These are phyloP conservation scores for Macaria liturata DNA, from an alignment of 2,888 invertebrate genomes.

Conservation along the genomic window DNA sequence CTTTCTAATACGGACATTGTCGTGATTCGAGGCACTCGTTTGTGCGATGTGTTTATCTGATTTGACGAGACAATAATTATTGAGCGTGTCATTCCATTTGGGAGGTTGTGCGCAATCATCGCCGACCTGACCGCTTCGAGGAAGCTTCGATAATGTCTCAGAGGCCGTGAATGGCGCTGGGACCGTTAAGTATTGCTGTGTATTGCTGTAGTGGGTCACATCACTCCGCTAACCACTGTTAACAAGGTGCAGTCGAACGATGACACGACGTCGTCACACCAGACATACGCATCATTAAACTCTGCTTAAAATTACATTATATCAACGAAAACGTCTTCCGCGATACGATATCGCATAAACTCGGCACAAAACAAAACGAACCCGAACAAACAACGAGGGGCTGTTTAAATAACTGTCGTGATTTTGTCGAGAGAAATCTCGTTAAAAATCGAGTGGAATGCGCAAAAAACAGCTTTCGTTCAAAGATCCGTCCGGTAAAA, in stretches of 20 bases:
- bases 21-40: slow-evolving; percentile 44
- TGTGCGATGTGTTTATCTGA: slow-evolving; percentile 58
- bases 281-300: slow-evolving; percentile 8
- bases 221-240: slow-evolving; percentile 54
- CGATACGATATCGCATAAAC: slow-evolving; percentile 10
- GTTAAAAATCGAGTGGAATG: slow-evolving; percentile 67
- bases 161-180: slow-evolving; percentile 31
- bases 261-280: slow-evolving; percentile 4
- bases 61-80: slow-evolving; percentile 64
- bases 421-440: slow-evolving; percentile 62
- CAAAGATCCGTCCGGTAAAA: slow-evolving; percentile 63
- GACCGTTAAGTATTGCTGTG: slow-evolving; percentile 50
- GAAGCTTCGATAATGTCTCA: slow-evolving; percentile 52
- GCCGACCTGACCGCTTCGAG: slow-evolving; percentile 41
- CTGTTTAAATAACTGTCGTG: slow-evolving; percentile 69
- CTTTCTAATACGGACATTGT: slow-evolving; percentile 73
- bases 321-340: slow-evolving; percentile 10
- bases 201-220: slow-evolving; percentile 47
- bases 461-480: slow-evolving; percentile 68
- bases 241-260: slow-evolving; percentile 48
- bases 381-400: slow-evolving; percentile 51
- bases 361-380: slow-evolving; percentile 41
- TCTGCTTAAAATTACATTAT: slow-evolving; percentile 13
- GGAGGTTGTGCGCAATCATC: slow-evolving; percentile 56
- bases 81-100: slow-evolving; percentile 49